These are phyloP conservation scores for Neoscelio sp. DNA, from an alignment of 2,888 invertebrate species.

Conservation along the genomic window DNA sequence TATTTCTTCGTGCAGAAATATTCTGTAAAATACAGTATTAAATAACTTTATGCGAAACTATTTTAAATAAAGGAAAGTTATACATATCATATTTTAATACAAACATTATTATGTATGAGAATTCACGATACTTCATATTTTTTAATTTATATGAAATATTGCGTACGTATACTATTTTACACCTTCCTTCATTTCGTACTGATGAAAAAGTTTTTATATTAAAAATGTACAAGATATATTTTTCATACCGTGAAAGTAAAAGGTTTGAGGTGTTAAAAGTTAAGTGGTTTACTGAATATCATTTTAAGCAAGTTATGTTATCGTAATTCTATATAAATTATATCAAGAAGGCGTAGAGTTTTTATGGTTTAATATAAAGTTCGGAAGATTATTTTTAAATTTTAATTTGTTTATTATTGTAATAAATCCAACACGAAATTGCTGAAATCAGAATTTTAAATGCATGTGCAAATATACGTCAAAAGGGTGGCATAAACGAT, in stretches of 20 bases:
- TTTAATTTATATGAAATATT: conserved; percentile 19
- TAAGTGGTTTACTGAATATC: conserved; percentile 25
- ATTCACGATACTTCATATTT: not conserved
- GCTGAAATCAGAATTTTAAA: too few species aligned
- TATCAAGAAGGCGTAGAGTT: not conserved
- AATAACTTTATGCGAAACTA: too few species aligned
- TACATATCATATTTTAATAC: too few species aligned
- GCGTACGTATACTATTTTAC: conserved; percentile 9
- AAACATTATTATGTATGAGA: too few species aligned
- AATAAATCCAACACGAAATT: too few species aligned
- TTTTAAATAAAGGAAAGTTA: too few species aligned
- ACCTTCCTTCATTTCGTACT: conserved; percentile 25
- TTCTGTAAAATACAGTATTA: too few species aligned
- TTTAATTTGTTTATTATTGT: too few species aligned
- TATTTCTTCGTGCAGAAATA: too few species aligned
- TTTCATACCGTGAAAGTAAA: conserved; percentile 18
- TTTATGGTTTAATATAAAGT: not conserved
- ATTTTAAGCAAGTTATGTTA: conserved; percentile 20
- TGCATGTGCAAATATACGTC: too few species aligned
- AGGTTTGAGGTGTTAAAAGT: conserved; percentile 23
- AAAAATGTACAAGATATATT: conserved; percentile 36
- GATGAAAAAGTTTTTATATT: conserved; percentile 44
- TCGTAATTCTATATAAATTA: conserved; percentile 7
- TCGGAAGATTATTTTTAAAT: too few species aligned
- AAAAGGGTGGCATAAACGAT: too few species aligned